Percentiles rank a stretch among this genome's conserved stretches.
phyloP scores from a whole-genome alignment of 2,113 vertebrate genomes.

The Lepus timidus region DNA sequence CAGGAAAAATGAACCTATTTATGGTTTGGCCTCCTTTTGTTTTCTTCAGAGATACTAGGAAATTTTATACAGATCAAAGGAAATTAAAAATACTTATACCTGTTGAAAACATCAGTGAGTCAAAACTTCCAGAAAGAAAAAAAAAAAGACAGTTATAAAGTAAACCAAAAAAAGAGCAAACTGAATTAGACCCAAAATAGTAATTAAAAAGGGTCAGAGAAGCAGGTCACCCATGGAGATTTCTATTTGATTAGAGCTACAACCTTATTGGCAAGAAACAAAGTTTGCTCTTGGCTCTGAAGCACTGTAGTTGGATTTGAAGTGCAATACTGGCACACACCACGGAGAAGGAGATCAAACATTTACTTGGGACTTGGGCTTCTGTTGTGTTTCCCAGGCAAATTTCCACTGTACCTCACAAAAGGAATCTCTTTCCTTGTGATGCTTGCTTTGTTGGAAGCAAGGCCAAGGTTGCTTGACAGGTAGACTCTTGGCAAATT shows the following conservation, averaged over 20 bases:
- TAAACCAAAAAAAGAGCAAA: constrained; percentile 2
- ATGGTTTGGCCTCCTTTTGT: constrained; percentile 78
- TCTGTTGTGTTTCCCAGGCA: background rate
- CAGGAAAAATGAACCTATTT: constrained; percentile 76
- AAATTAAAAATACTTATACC: constrained; percentile 83
- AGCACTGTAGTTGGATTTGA: background rate
- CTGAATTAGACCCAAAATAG: background rate
- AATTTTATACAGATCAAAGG: constrained; percentile 83
- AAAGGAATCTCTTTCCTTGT: background rate
- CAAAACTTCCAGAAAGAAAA: constrained; percentile 39
- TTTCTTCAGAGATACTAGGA: constrained; percentile 63
- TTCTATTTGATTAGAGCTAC: background rate
- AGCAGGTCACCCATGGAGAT: background rate
- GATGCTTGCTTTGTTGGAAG: background rate
- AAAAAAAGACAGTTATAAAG: background rate
- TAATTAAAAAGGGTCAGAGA: constrained; percentile 39
- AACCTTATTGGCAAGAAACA: background rate
- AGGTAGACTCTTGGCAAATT: background rate
- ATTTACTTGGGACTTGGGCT: background rate
- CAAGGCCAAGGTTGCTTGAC: background rate
- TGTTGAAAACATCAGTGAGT: constrained; percentile 68
- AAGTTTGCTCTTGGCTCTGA: background rate
- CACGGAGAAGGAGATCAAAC: background rate
- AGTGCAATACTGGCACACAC: background rate
- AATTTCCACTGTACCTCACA: background rate